These are phyloP conservation scores for Dexiosoma caninum DNA, from an alignment of 2,888 invertebrate genomes.

Conservation along the genomic window DNA sequence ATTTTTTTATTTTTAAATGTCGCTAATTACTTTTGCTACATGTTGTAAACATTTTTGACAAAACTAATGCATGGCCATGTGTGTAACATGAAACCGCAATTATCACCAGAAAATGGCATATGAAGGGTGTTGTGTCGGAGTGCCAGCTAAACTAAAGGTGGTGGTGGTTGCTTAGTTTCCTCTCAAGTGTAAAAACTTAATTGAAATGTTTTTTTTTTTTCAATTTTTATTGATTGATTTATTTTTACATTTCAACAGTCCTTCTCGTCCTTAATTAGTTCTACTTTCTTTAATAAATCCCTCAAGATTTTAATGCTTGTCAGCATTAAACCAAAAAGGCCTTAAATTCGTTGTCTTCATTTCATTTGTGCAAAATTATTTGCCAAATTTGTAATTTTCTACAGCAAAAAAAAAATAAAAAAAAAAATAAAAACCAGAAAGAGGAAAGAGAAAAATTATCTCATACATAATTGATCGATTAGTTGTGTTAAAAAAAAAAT, in stretches of 20 bases:
- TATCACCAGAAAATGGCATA: conserved; percentile 60
- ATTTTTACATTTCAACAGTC: background rate
- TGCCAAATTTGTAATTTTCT: conserved; percentile 49
- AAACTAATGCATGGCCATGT: conserved; percentile 66
- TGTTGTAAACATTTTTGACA: conserved; percentile 2
- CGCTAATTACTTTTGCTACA: conserved; percentile 70
- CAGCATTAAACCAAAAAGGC: conserved; percentile 2
- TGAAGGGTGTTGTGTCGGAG: background rate
- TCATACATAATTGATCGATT: conserved; percentile 62
- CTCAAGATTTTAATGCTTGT: conserved; percentile 52
- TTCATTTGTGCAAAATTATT: conserved; percentile 41
- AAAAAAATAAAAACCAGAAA: background rate
- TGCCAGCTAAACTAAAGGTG: conserved; percentile 26
- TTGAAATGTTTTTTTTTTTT: conserved; percentile 20
- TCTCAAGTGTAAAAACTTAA: background rate
- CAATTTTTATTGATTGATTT: conserved; percentile 40
- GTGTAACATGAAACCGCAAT: conserved; percentile 75
- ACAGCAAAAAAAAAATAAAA: conserved; percentile 7
- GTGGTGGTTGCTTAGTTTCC: conserved; percentile 44
- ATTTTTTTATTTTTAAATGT: conserved; percentile 68
- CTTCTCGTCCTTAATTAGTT: conserved; percentile 24
- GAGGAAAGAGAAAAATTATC: too few relatives aligned
- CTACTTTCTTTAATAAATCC: conserved; percentile 51
- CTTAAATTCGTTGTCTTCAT: conserved; percentile 6
- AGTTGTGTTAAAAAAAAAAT: conserved; percentile 21